A percentile compares a stretch with the other conserved stretches of the same genome.
These are phyloP conservation scores for Oreochromis spilurus DNA, from an alignment of 2,113 vertebrate species.

Conservation along the genomic window DNA sequence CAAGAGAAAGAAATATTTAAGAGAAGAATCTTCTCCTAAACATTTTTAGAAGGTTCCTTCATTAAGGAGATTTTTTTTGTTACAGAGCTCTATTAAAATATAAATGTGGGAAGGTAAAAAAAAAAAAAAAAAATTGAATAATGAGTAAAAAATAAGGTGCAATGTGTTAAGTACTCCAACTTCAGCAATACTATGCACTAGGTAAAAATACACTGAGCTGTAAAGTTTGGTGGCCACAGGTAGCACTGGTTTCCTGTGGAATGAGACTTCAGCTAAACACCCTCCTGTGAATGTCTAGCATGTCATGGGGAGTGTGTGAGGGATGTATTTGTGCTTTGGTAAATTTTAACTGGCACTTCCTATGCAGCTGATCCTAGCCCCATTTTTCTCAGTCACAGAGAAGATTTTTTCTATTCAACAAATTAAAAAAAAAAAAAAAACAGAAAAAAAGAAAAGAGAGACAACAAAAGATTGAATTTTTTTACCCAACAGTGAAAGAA, in stretches of 20 bases:
- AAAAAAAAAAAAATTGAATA: not conserved
- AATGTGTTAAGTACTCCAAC: not conserved
- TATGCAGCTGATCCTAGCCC: not conserved
- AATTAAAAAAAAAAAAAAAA: not conserved
- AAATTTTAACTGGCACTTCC: not conserved
- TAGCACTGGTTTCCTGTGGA: not conserved
- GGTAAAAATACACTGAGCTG: not conserved
- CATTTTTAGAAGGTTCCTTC: rapidly evolving
- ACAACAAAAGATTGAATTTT: not conserved
- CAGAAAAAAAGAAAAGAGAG: not conserved
- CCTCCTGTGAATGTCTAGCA: not conserved
- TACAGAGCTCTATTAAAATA: not conserved
- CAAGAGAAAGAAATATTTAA: not conserved
- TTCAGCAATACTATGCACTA: not conserved
- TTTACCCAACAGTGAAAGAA: not conserved
- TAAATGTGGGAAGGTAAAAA: not conserved
- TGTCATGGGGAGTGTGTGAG: not conserved
- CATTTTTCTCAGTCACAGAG: not conserved
- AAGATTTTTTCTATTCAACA: not conserved
- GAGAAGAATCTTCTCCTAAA: not conserved
- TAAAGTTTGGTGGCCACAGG: not conserved
- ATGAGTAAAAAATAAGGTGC: not conserved
- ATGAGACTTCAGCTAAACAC: not conserved
- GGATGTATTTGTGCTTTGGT: not conserved
- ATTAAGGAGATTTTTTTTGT: not conserved